Evolutionary conservation across 2,888 invertebrate genomes (phyloP), one percentile per base, ranked within the genome.

Genomic region (Lomographa bimaculata): DNA sequence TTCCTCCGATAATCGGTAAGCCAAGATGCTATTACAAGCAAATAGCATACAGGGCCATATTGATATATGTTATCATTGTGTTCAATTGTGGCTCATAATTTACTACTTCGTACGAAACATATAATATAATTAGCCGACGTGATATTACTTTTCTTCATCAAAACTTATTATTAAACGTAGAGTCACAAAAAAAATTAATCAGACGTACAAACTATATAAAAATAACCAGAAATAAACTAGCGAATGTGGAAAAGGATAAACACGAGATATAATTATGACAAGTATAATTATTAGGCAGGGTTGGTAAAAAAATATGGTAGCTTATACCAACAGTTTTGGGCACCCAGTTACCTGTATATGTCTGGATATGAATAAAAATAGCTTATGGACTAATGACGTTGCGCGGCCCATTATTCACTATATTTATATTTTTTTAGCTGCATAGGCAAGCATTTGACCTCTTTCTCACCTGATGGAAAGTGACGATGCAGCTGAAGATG

Each of bases 321-420:
- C 10, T 73, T 1, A 68, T 79, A 24, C 79, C 81, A 0, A 43
- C 60, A 5, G 5, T 75, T 10, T 43, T 82, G 35, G 64, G 67
- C 16, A 54, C 60, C 0, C 67, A 75, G 8, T 81, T 81, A 45
- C 78, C 82, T 0, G 44, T 79, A 9, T 76, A 77, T 35, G 74
- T 81, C 1, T 66, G 65, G 0, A 26, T 60, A 2, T 38, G 59
- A 5, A 80, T 69, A 72, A 73, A 16, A 72, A 72, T 14, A 71
- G 60, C 19, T 46, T 80, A 7, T 57, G 59, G 28, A 71, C 67
- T 1, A 79, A 79, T 25, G 57, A 64, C 7, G 70, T 54, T 5
- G 53, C 54, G 23, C 64, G 60, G 20, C 57, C 64, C 4, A 81
- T 82, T 80, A 66, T 81, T 0, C 79, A 82, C 7, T 79, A 81